Evolutionary conservation across 2,113 vertebrate species (phyloP).

Genomic region (Engraulis encrasicolus): DNA sequence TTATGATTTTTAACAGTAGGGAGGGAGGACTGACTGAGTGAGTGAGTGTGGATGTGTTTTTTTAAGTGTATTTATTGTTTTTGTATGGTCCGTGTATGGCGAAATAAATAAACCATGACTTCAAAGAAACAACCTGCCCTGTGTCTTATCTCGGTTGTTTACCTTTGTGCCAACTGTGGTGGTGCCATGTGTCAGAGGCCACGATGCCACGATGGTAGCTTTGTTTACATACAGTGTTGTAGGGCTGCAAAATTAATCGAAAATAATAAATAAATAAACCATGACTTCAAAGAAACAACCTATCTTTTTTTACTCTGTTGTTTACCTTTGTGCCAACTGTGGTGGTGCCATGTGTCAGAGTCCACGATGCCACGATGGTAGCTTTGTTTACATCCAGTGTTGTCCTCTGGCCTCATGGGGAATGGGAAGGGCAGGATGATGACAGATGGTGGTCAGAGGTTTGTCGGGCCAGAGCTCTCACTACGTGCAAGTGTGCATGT

Average conservation of each 20-base stretch:
- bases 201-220: neutral
- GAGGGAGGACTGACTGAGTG: too few relatives aligned
- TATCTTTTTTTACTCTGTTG: too few relatives aligned
- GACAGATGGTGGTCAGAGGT: too few relatives aligned
- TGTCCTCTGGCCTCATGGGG: too few relatives aligned
- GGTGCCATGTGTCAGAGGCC: neutral
- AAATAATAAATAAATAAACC: too few relatives aligned
- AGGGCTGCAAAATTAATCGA: too few relatives aligned
- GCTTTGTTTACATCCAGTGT: neutral
- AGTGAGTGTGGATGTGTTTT: neutral
- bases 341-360: neutral
- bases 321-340: too few relatives aligned
- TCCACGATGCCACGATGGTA: neutral
- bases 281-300: too few relatives aligned
- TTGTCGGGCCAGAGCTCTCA: too few relatives aligned
- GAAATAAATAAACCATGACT: constrained; percentile 2
- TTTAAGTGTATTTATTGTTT: neutral
- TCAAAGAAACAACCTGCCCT: neutral
- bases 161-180: neutral
- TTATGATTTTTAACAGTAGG: constrained; percentile 6
- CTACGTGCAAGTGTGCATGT: too few relatives aligned
- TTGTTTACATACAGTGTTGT: neutral
- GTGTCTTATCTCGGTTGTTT: neutral
- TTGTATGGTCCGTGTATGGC: neutral
- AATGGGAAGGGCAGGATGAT: too few relatives aligned